Conservation (phyloP, 2,113 vertebrate genomes). For the Callipepla californica region DNA sequence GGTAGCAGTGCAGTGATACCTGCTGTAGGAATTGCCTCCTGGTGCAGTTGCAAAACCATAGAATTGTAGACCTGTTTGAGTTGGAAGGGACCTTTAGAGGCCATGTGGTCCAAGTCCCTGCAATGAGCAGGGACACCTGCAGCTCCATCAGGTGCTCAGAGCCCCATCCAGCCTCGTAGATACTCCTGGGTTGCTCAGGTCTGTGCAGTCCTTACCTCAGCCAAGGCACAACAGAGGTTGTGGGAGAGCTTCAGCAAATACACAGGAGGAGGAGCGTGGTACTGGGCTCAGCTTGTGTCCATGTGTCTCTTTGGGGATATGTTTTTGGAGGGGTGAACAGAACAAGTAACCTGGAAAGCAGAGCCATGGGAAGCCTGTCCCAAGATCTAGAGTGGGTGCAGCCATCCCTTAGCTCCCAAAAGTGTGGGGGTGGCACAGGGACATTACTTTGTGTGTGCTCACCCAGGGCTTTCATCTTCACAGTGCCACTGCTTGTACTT, state of each 20-base stretch:
- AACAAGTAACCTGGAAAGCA: neutral
- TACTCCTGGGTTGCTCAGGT: accelerated
- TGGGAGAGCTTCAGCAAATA: neutral
- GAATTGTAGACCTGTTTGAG: too few species aligned
- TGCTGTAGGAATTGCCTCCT: neutral
- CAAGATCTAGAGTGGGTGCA: neutral
- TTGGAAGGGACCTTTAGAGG: too few species aligned
- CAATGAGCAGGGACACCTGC: too few species aligned
- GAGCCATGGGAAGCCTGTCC: neutral
- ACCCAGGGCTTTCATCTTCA: neutral
- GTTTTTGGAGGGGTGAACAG: neutral
- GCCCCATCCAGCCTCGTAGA: neutral
- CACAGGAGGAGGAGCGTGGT: neutral
- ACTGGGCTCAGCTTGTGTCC: neutral
- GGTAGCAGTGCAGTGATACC: neutral
- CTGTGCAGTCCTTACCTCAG: neutral
- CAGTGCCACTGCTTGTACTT: neutral
- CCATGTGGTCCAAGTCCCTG: too few species aligned
- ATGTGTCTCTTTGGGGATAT: neutral
- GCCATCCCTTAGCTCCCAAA: neutral
- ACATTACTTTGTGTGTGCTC: neutral
- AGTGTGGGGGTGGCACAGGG: neutral
- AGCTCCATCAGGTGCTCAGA: too few species aligned
- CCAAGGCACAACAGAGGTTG: neutral
- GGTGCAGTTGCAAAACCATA: neutral